Percentiles rank a stretch among this genome's conserved stretches.
Evolutionary conservation across 2,888 invertebrate genomes (phyloP).

Genomic region (Microdon myrmicae): DNA sequence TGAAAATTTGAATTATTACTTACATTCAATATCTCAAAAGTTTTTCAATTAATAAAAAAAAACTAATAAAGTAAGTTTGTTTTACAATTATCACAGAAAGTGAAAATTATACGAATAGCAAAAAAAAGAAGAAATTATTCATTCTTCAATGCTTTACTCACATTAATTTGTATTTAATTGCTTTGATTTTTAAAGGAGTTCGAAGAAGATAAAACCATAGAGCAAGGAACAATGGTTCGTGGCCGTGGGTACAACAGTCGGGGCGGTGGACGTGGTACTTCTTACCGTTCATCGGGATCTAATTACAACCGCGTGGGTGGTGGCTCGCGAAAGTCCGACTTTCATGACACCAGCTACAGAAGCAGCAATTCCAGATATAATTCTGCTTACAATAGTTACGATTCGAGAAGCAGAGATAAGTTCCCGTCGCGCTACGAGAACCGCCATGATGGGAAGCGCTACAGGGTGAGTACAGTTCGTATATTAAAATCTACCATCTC

Average conservation of each 20-base stretch:
- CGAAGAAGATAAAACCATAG: not conserved
- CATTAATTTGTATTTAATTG: too few species aligned
- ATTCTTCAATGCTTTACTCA: too few species aligned
- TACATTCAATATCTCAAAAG: too few species aligned
- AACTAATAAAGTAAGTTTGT: too few species aligned
- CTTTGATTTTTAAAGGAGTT: too few species aligned
- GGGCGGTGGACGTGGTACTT: slow-evolving; percentile 56
- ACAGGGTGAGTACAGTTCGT: slow-evolving; percentile 64
- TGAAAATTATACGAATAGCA: too few species aligned
- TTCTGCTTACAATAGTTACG: slow-evolving; percentile 59
- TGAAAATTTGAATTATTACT: too few species aligned
- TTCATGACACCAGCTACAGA: slow-evolving; percentile 58
- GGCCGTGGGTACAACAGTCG: slow-evolving; percentile 59
- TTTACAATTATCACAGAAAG: too few species aligned
- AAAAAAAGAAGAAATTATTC: too few species aligned
- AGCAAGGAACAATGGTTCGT: slow-evolving; percentile 60
- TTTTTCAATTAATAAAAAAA: too few species aligned
- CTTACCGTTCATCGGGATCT: slow-evolving; percentile 58
- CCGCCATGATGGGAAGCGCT: slow-evolving; percentile 61
- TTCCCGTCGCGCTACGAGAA: slow-evolving; percentile 50
- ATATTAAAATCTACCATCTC: too few species aligned
- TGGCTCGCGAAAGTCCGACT: slow-evolving; percentile 60
- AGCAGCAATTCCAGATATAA: slow-evolving; percentile 54
- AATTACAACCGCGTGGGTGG: slow-evolving; percentile 60
- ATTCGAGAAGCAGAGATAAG: slow-evolving; percentile 57